Conservation (phyloP, 2,113 vertebrate genomes). For the Hypocryptadius cinnamomeus region DNA sequence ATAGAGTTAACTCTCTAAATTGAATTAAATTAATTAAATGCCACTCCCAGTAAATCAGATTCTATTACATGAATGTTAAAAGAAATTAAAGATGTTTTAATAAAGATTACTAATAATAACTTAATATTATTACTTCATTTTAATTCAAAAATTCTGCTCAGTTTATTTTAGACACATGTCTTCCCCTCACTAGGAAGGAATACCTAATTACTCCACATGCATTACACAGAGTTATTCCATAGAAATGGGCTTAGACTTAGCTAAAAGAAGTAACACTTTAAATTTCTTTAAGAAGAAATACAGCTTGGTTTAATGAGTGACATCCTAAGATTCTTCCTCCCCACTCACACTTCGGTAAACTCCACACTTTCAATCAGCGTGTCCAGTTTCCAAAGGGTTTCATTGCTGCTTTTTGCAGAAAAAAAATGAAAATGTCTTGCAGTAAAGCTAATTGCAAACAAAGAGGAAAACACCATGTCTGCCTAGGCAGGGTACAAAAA, state of each 20-base stretch:
- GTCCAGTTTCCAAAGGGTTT: neutral
- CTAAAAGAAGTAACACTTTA: neutral
- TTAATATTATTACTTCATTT: conserved; percentile 62
- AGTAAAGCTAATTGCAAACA: neutral
- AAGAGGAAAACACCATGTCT: neutral
- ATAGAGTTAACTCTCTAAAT: conserved; percentile 63
- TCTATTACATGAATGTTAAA: conserved; percentile 64
- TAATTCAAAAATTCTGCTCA: conserved; percentile 55
- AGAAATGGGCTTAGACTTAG: neutral
- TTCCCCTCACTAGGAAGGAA: conserved; percentile 26
- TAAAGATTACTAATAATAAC: conserved; percentile 64
- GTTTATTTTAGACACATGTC: conserved; percentile 53
- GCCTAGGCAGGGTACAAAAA: neutral
- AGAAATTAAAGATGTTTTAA: conserved; percentile 70
- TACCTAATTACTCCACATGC: neutral
- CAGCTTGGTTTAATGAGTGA: neutral
- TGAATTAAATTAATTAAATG: conserved; percentile 71
- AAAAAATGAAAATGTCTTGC: neutral
- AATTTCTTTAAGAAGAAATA: neutral
- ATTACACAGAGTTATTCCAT: neutral
- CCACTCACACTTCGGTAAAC: neutral
- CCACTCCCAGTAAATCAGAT: conserved; percentile 66
- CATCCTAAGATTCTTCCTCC: neutral
- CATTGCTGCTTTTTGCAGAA: neutral
- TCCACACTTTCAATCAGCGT: neutral